phyloP scores from a whole-genome alignment of 2,888 invertebrate species.

The Dasysyrphus albostriatus region DNA sequence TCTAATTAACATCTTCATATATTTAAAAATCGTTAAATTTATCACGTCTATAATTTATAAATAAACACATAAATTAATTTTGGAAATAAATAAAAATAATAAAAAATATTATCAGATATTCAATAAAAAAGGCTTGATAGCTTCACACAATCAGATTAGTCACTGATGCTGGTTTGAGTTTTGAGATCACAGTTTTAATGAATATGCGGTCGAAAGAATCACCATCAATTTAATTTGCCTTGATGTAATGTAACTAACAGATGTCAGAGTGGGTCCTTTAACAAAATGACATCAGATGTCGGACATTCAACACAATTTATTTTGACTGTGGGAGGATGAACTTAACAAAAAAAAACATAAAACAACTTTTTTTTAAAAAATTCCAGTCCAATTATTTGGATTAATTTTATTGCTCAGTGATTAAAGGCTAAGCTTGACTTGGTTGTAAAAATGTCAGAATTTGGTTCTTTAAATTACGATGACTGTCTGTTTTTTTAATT shows the following conservation, averaged over 20 bases:
- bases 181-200: slow-evolving; percentile 14
- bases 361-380: not conserved
- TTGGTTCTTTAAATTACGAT: not conserved
- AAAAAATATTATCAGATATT: slow-evolving; percentile 41
- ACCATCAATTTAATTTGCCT: not conserved
- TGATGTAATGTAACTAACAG: not conserved
- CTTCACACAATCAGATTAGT: slow-evolving; percentile 4
- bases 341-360: not conserved
- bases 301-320: not conserved
- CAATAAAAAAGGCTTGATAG: slow-evolving; percentile 11
- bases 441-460: not conserved
- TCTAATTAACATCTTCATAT: not conserved
- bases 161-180: not conserved
- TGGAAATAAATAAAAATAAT: slow-evolving; percentile 14
- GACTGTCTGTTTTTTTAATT: not conserved
- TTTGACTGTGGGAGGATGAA: not conserved
- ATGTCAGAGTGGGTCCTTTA: slow-evolving; percentile 1
- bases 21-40: not conserved
- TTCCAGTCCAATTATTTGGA: not conserved
- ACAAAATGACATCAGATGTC: not conserved
- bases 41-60: not conserved
- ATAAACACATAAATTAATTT: not conserved
- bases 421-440: not conserved
- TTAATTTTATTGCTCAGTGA: not conserved
- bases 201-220: slow-evolving; percentile 17